Evolutionary conservation across 1,140 invertebrate species (phyloP), one percentile per base, ranked within the genome.

Genomic region (Sitodiplosis mosellana): DNA sequence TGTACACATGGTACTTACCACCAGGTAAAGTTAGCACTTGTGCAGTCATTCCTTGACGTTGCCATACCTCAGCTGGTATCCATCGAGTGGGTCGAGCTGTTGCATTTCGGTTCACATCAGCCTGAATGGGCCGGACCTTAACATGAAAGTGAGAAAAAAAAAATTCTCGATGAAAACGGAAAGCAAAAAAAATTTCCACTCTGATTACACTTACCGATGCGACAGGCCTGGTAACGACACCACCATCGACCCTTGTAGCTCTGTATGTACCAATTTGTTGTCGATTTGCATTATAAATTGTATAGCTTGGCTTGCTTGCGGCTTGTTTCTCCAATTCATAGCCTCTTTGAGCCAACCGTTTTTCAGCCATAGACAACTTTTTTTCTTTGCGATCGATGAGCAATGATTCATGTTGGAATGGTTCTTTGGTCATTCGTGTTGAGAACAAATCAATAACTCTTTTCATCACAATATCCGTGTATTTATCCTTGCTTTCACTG

Each of bases 331-430:
- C 90, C 48, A 89, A 69, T 60, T 96, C 90, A 59, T 97, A 98
- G 54, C 88, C 85, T 55, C 89, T 72, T 58, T 91, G 85, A 0
- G 94, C 95, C 41, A 95, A 68, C 53, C 86, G 70, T 62, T 98
- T 97, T 61, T 99, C 95, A 21, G 87, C 82, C 60, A 89, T 86
- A 2, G 90, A 95, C 12, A 99, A 69, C 56, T 93, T 90, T 57
- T 94, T 85, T 55, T 98, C 93, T 59, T 96, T 94, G 33, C 89
- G 74, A 66, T 98, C 95, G 2, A 97, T 82, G 6, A 99, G 69
- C 33, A 98, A 68, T 18, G 90, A 94, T 66, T 99, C 95, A 61
- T 99, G 95, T 54, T 93, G 83, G 67, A 98, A 98, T 0, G 94
- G 95, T 58, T 87, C 80, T 61, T 87, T 86, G 2, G 81, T 83